Evolutionary conservation across 2,888 invertebrate genomes (phyloP), one percentile per base, ranked within the genome.

Genomic region (Epirrhoe alternata): DNA sequence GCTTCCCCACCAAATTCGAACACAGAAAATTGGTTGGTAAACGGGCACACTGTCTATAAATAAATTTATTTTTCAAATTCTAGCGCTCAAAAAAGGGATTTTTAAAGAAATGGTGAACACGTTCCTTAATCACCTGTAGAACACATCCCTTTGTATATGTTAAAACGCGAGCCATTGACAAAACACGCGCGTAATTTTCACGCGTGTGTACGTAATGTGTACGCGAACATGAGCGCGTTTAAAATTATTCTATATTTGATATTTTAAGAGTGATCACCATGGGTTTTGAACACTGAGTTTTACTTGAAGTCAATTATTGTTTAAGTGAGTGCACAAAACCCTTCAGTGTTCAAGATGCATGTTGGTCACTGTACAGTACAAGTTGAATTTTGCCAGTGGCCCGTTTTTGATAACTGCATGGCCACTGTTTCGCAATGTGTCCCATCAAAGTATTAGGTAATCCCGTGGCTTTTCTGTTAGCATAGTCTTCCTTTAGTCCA

Each of bases 31-130:
- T 56, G 16, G 17, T 57, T 52, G 58, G 38, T 53, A 24, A 47
- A 58, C 14, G 63, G 63, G 63, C 52, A 51, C 57, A 63, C 45
- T 52, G 59, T 60, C 45, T 68, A 64, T 61, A 69, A 67, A 60
- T 50, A 55, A 56, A 62, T 74, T 75, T 84, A 74, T 89, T 78
- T 35, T 92, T 92, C 89, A 80, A 85, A 87, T 93, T 93, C 88
- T 92, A 93, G 92, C 92, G 92, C 91, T 82, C 91, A 86, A 86
- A 85, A 82, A 90, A 85, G 92, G 89, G 86, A 83, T 88, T 86
- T 74, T 89, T 86, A 87, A 87, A 90, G 82, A 87, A 84, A 90
- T 83, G 92, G 92, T 92, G 92, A 92, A 82, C 86, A 81, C 79
- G 78, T 85, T 87, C 84, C 78, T 78, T 85, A 78, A 77, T 61